These are phyloP conservation scores for Seira musarum DNA, from an alignment of 2,888 invertebrate genomes.

Conservation along the genomic window DNA sequence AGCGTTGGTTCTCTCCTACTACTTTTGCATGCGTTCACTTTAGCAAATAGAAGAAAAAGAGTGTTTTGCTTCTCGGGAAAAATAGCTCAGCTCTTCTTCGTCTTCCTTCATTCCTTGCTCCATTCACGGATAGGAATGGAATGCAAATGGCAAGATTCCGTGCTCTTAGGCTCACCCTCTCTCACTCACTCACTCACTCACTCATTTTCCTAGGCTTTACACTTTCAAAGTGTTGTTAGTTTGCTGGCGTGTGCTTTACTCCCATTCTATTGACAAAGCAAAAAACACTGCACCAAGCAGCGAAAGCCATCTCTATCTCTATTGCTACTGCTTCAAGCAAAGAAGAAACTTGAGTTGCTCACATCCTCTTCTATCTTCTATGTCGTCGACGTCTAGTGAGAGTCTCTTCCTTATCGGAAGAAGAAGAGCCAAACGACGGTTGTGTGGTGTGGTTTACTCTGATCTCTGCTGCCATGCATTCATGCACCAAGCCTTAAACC, in stretches of 20 bases:
- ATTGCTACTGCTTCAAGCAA: background rate
- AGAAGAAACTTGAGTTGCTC: background rate
- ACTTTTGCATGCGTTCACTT: too few species aligned
- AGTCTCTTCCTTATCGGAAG: background rate
- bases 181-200: constrained; percentile 15
- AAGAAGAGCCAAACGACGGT: background rate
- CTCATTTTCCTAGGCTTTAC: background rate
- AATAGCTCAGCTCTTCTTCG: background rate
- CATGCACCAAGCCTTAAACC: background rate
- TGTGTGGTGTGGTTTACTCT: too few species aligned
- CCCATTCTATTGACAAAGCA: constrained; percentile 27
- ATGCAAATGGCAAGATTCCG: constrained; percentile 59
- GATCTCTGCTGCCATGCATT: too few species aligned
- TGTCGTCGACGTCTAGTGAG: too few species aligned
- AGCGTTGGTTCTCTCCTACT: too few species aligned
- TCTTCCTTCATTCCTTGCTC: constrained; percentile 26
- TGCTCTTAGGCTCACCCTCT: constrained; percentile 48
- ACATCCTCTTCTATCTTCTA: constrained; percentile 3
- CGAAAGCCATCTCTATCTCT: background rate
- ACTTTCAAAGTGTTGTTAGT: background rate
- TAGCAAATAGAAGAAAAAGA: too few species aligned
- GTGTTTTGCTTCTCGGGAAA: background rate
- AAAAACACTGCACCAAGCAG: background rate
- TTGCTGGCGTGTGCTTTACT: constrained; percentile 13
- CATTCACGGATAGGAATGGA: constrained; percentile 56